Percentiles rank a stretch among this genome's conserved stretches.
Conservation (phyloP, 2,797 vertebrate species). For the Sparidentex hasta region DNA sequence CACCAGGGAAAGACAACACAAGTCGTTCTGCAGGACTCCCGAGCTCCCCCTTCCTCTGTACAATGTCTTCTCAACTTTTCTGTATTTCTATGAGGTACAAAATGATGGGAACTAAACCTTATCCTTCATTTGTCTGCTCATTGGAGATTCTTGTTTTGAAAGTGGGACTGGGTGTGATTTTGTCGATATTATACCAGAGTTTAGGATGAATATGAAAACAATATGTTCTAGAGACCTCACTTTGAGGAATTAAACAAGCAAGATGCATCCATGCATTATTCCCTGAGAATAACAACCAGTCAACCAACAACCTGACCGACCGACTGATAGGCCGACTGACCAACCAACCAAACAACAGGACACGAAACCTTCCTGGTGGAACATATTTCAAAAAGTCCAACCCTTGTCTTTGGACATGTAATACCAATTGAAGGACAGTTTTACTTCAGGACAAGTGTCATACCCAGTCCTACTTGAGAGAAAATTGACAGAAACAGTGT, state of each 20-base stretch:
- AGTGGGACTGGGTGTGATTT: neutral
- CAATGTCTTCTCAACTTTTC: conserved; percentile 37
- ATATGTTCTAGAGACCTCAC: too few species aligned
- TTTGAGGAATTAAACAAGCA: too few species aligned
- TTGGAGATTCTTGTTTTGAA: neutral
- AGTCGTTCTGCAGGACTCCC: conserved; percentile 55
- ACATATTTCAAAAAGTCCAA: too few species aligned
- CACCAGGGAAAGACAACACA: conserved; percentile 63
- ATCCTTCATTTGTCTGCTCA: neutral
- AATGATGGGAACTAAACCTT: conserved; percentile 54
- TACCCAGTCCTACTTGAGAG: neutral
- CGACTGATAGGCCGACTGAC: too few species aligned
- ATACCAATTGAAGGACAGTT: neutral
- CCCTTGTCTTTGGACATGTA: neutral
- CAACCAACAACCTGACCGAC: too few species aligned
- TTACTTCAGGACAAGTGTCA: too few species aligned
- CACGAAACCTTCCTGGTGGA: too few species aligned
- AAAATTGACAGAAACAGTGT: neutral
- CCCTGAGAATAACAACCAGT: too few species aligned
- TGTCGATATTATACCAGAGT: too few species aligned
- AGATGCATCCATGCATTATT: too few species aligned
- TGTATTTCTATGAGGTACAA: conserved; percentile 57
- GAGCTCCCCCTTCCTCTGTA: conserved; percentile 10
- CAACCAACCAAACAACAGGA: too few species aligned
- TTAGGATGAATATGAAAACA: too few species aligned